A percentile compares a stretch with the other conserved stretches of the same genome.
These are phyloP conservation scores for Eurypyga helias DNA, from an alignment of 2,113 vertebrate genomes.

Conservation along the genomic window DNA sequence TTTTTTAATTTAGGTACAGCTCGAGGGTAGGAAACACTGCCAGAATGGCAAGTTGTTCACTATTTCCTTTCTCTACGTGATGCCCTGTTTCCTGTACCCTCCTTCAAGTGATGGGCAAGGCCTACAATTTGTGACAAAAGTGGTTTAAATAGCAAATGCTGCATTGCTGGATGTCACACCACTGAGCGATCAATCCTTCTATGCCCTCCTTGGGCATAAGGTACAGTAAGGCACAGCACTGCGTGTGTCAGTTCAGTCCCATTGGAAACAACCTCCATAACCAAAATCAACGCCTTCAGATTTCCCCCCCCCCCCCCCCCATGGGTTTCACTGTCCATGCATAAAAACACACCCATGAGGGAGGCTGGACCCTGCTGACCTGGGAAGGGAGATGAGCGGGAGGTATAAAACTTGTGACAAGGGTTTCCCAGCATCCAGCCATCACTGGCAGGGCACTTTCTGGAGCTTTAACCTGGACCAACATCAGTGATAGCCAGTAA, in stretches of 20 bases:
- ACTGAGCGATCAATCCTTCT: neutral
- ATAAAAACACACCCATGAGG: neutral
- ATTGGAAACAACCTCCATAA: neutral
- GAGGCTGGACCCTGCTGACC: neutral
- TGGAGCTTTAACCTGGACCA: neutral
- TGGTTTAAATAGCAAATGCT: neutral
- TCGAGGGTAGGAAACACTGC: neutral
- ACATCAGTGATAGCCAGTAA: neutral
- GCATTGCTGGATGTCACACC: rapidly evolving
- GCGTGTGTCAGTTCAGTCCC: neutral
- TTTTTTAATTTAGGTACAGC: neutral
- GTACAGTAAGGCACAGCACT: neutral
- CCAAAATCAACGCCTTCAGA: neutral
- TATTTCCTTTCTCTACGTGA: neutral
- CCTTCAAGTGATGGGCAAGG: neutral
- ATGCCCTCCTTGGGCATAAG: neutral
- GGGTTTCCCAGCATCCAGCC: neutral
- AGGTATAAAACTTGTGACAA: neutral
- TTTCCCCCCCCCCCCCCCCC: too few species aligned
- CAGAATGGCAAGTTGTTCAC: rapidly evolving
- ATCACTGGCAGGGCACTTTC: neutral
- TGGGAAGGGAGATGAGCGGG: neutral
- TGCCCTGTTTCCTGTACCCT: neutral
- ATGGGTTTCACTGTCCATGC: rapidly evolving
- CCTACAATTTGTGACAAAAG: neutral